These are phyloP conservation scores for Torymus texanus DNA, from an alignment of 2,888 invertebrate species.

Conservation along the genomic window DNA sequence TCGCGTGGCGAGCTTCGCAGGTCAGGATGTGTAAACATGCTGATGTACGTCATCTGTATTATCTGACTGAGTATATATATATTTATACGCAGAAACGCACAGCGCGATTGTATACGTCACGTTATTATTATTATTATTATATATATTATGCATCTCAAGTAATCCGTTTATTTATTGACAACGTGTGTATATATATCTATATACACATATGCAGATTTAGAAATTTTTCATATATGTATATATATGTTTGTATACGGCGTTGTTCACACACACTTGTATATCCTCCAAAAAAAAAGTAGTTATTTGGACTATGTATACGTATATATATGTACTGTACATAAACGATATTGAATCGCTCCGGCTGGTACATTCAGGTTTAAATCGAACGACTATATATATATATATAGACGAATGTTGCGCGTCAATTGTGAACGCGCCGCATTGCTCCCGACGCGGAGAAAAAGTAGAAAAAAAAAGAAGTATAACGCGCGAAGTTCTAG, in stretches of 20 bases:
- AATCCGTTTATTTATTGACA: not conserved
- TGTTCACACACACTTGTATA: slow-evolving; percentile 60
- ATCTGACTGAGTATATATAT: slow-evolving; percentile 43
- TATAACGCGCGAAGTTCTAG: slow-evolving; percentile 13
- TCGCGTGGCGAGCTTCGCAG: slow-evolving; percentile 67
- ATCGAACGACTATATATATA: slow-evolving; percentile 51
- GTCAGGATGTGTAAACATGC: slow-evolving; percentile 71
- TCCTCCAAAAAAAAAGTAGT: slow-evolving; percentile 51
- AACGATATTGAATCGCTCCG: slow-evolving; percentile 65
- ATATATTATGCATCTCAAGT: slow-evolving; percentile 10
- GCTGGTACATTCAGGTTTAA: slow-evolving; percentile 73
- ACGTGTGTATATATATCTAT: slow-evolving; percentile 12
- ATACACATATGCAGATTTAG: slow-evolving; percentile 1
- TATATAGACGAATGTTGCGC: not conserved
- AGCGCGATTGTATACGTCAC: slow-evolving; percentile 2
- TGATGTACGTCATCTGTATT: slow-evolving; percentile 59
- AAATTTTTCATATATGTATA: not conserved
- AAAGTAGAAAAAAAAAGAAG: slow-evolving; percentile 9
- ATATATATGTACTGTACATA: slow-evolving; percentile 50
- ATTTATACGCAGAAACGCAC: slow-evolving; percentile 33
- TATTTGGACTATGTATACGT: slow-evolving; percentile 58
- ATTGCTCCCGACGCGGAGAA: slow-evolving; percentile 17
- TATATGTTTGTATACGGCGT: slow-evolving; percentile 56
- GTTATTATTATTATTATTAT: slow-evolving; percentile 9
- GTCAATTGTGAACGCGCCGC: slow-evolving; percentile 14